Conservation (phyloP, 2,113 vertebrate genomes). For the Hystrix cristata region DNA sequence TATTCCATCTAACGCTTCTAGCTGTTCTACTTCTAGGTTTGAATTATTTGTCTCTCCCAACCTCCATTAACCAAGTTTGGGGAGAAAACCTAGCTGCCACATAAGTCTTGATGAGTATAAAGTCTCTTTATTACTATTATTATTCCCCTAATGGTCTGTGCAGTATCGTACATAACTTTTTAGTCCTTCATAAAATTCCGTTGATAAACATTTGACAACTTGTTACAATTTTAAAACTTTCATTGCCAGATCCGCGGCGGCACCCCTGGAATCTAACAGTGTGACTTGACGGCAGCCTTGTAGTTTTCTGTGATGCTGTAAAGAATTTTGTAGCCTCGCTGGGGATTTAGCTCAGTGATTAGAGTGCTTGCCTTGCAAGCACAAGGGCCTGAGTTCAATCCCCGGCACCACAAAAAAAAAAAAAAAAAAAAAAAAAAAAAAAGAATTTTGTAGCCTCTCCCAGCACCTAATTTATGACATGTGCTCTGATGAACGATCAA, state of each 20-base stretch:
- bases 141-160: constrained; percentile 84
- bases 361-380: no score
- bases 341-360: no score
- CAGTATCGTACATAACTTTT: constrained; percentile 83
- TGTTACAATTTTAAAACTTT: constrained; percentile 81
- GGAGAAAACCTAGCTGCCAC: constrained; percentile 76
- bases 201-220: constrained; percentile 86
- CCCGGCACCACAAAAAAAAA: no score
- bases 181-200: constrained; percentile 83
- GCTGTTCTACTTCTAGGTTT: constrained; percentile 48
- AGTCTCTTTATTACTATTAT: constrained; percentile 85
- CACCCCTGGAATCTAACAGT: rapidly evolving
- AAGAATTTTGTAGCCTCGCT: constrained; percentile 59
- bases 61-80: constrained; percentile 81
- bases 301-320: constrained; percentile 15
- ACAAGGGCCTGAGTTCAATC: no score
- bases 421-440: no score
- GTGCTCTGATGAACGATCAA: constrained; percentile 51
- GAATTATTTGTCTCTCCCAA: constrained; percentile 78
- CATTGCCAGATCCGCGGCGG: neutral
- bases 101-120: constrained; percentile 84
- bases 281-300: rapidly evolving
- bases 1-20: constrained; percentile 45
- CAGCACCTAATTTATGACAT: constrained; percentile 66
- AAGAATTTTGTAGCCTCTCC: constrained; percentile 45